Evolutionary conservation across 2,888 invertebrate genomes (phyloP), one percentile per base, ranked within the genome.

Genomic region (Ectemnius continuus): DNA sequence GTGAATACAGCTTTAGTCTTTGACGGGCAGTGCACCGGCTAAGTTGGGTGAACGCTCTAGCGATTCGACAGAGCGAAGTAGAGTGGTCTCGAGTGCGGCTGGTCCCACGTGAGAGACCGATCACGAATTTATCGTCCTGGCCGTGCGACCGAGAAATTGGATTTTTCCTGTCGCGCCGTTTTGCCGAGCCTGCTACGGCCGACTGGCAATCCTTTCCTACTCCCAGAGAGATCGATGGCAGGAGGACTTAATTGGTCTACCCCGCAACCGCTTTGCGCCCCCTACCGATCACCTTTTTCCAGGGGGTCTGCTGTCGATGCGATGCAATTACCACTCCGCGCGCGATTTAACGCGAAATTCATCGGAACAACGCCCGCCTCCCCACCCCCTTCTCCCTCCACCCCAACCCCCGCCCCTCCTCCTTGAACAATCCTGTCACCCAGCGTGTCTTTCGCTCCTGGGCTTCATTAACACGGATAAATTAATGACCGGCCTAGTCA

Each of bases 301-400:
- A 36, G 57, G 56, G 26, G 28, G 23, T 46, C 64, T 48, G 67
- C 66, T 64, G 64, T 36, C 70, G 68, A 80, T 78, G 5, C 11
- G 72, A 80, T 78, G 68, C 73, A 82, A 81, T 82, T 80, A 75
- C 68, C 63, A 59, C 36, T 45, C 36, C 36, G 52, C 58, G 58
- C 64, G 1, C 59, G 66, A 58, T 67, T 6, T 61, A 52, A 58
- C 67, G 48, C 59, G 36, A 36, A 76, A 76, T 76, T 72, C 61
- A 70, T 68, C 58, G 73, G 64, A 70, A 76, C 61, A n/a, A n/a
- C 28, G 28, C 28, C 3, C 28, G 36, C 36, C 28, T 28, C 1
- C 36, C 23, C 23, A 23, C 3, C 23, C 23, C 23, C 23, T 23
- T 23, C 23, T 23, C 23, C 2, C 23, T n/a, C n/a, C n/a, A n/a